Conservation (phyloP, 2,888 invertebrate species). For the Colletes collaris region DNA sequence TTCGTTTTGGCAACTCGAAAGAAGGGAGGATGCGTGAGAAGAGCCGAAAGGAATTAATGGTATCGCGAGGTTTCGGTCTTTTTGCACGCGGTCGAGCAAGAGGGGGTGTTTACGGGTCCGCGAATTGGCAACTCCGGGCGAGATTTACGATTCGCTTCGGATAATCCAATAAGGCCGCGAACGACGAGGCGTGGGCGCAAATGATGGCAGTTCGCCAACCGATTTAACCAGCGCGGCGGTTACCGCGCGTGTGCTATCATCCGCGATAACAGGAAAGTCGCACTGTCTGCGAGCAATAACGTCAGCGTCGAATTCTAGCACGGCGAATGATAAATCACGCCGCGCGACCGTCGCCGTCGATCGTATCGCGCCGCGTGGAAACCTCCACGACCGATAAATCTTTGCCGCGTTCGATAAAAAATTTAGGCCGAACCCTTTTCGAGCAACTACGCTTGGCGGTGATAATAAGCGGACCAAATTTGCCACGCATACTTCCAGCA, state of each 20-base stretch:
- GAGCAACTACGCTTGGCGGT: no score
- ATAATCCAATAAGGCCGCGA: conserved; percentile 67
- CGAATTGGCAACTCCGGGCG: conserved; percentile 49
- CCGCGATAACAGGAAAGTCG: conserved; percentile 21
- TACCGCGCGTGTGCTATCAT: conserved; percentile 46
- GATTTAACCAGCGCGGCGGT: conserved; percentile 26
- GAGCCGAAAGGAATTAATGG: conserved; percentile 9
- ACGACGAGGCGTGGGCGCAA: conserved; percentile 58
- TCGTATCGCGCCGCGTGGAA: conserved; percentile 59
- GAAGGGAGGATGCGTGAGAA: background rate
- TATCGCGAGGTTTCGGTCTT: background rate
- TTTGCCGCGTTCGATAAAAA: conserved; percentile 34
- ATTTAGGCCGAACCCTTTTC: no score
- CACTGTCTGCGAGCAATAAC: conserved; percentile 45
- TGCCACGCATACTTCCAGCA: no score
- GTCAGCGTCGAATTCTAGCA: conserved; percentile 53
- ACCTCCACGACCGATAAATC: conserved; percentile 54
- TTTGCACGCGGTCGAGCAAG: background rate
- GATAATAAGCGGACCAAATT: no score
- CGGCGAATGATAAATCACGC: conserved; percentile 61
- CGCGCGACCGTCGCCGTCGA: conserved; percentile 27
- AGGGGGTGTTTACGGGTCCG: conserved; percentile 46
- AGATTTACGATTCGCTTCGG: conserved; percentile 69
- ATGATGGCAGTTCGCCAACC: conserved; percentile 64
- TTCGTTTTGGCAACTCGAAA: no score